Evolutionary conservation across 1,140 invertebrate species (phyloP).

Genomic region (Procambarus virginalis): DNA sequence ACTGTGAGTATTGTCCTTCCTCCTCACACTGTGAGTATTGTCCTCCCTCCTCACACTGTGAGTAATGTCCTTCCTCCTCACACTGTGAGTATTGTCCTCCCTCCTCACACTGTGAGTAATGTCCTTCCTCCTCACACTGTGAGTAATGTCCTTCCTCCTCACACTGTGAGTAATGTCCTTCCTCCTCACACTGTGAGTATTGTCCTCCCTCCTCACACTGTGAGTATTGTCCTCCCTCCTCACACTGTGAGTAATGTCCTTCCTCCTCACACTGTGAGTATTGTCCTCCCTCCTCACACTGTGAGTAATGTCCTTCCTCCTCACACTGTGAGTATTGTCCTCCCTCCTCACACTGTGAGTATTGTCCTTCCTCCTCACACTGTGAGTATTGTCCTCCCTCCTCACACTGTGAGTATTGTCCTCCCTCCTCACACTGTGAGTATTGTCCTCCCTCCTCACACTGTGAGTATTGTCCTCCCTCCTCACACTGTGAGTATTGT

Average conservation of each 20-base stretch:
- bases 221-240: not conserved
- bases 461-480: too few species aligned
- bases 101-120: too few species aligned
- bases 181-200: conserved; percentile 29
- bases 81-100: conserved; percentile 7
- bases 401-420: conserved; percentile 24
- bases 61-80: conserved; percentile 40
- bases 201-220: conserved; percentile 33
- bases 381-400: too few species aligned
- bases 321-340: conserved; percentile 19
- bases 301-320: too few species aligned
- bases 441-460: too few species aligned
- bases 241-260: too few species aligned
- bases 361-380: too few species aligned
- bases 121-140: conserved; percentile 45
- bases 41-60: too few species aligned
- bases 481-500: conserved; percentile 26
- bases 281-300: too few species aligned
- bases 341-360: conserved; percentile 37
- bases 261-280: conserved; percentile 21
- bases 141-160: not conserved
- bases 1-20: conserved; percentile 29
- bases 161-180: too few species aligned
- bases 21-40: conserved; percentile 24
- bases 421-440: conserved; percentile 40